These are phyloP conservation scores for Bos javanicus DNA, from an alignment of 2,113 vertebrate genomes.

Conservation along the genomic window DNA sequence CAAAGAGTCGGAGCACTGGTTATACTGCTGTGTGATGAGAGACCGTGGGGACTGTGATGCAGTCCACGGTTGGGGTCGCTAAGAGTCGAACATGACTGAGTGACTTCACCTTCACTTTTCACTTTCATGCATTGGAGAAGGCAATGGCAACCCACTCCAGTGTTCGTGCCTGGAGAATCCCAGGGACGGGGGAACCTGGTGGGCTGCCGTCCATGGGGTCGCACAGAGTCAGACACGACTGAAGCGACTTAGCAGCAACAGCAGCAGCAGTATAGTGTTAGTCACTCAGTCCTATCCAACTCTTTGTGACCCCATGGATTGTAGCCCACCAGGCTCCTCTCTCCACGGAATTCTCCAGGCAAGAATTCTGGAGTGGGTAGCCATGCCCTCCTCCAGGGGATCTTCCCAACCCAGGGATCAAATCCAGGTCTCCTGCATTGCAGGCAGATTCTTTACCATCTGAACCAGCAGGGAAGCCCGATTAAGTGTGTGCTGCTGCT, in stretches of 20 bases:
- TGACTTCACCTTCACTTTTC: too few relatives aligned
- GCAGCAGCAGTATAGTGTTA: too few relatives aligned
- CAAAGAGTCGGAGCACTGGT: neutral
- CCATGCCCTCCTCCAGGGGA: neutral
- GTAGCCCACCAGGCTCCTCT: neutral
- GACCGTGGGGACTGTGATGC: too few relatives aligned
- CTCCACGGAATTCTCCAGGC: neutral
- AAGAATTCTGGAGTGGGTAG: neutral
- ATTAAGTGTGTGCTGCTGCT: neutral
- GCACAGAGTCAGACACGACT: rapidly evolving
- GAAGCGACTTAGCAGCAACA: too few relatives aligned
- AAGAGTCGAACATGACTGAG: too few relatives aligned
- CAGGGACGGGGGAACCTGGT: too few relatives aligned
- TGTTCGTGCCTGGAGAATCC: too few relatives aligned
- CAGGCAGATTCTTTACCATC: neutral
- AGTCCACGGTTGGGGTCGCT: too few relatives aligned
- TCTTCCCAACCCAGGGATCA: neutral
- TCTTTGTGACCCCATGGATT: neutral
- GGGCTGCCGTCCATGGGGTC: rapidly evolving
- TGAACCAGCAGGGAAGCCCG: neutral
- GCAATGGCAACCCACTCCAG: too few relatives aligned
- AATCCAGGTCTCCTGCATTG: neutral
- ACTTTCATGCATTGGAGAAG: too few relatives aligned
- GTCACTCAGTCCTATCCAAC: neutral
- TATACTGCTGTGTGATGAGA: neutral